Base-by-base conservation (phyloP, 2,113 vertebrate genomes). In the Neodontobutis hainanensis region DNA sequence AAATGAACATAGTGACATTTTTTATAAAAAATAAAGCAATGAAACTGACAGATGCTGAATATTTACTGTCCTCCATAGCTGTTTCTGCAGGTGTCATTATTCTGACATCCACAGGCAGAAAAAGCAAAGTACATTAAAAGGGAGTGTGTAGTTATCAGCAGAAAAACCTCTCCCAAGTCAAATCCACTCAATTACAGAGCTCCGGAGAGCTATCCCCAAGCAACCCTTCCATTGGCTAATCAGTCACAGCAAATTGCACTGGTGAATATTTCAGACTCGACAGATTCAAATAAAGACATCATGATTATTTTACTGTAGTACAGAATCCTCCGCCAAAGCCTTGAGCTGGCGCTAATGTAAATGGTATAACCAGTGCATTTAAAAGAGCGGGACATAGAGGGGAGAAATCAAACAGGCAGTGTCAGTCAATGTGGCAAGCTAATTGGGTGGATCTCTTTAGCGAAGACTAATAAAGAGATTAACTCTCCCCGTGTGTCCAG, bases 371-470 rank as follows among this genome's bases (percentile, higher is more conserved):
- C 71, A 43, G 51, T 50, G 71, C 73, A 73, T 77, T 80, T 43
- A 70, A 52, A 49, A 51, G 49, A 9, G 38, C n/a, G 12, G 51
- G 12, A 61, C 63, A 60, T 71, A 2, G 6, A 49, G 58, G 45
- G 63, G 77, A 72, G n/a, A 77, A 64, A 74, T 74, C 77, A 82
- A 81, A 78, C 75, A 68, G 71, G 43, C 65, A 27, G 78, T 86
- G 86, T 72, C 87, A 83, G 80, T 89, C 84, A 85, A 70, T 73
- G 76, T 68, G 66, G 70, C 11, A 63, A 86, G 80, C 83, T 89
- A 86, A 91, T 88, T 89, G 82, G 86, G 84, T 89, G 81, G 71
- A 87, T 90, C 79, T 85, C 75, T 89, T 89, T 87, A 90, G 83
- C 40, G 50, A 75, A 85, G 83, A 88, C 86, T 84, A 92, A 90